These are phyloP conservation scores for Protonemura montana DNA, from an alignment of 2,888 invertebrate species.

Conservation along the genomic window DNA sequence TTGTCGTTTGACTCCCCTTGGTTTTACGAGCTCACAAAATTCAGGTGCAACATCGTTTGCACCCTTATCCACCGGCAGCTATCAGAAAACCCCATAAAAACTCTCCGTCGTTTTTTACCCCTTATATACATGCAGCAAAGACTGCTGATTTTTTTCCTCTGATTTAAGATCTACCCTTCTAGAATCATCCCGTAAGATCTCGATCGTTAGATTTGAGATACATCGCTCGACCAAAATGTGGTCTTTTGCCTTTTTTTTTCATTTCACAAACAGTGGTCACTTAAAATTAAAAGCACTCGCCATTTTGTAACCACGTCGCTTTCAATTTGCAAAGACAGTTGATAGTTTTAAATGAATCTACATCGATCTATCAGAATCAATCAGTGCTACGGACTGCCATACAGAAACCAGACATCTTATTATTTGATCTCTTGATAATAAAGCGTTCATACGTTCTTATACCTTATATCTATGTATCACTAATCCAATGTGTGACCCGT, in stretches of 20 bases:
- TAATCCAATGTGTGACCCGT: conserved; percentile 12
- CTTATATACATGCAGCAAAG: neutral
- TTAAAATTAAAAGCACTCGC: neutral
- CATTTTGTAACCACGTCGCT: neutral
- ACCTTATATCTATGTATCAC: neutral
- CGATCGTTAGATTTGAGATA: neutral
- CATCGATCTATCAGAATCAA: neutral
- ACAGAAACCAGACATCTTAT: neutral
- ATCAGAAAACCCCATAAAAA: neutral
- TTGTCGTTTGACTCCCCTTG: neutral
- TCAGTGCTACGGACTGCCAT: neutral
- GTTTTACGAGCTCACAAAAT: neutral
- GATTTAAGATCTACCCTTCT: neutral
- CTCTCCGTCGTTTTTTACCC: neutral
- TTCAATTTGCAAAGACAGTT: neutral
- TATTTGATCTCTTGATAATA: neutral
- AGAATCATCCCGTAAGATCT: neutral
- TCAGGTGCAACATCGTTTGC: neutral
- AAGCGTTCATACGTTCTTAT: neutral
- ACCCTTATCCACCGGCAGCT: neutral
- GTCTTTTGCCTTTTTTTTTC: neutral
- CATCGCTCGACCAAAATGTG: neutral
- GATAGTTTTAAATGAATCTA: neutral
- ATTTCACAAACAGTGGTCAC: neutral
- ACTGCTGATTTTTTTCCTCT: neutral